Conservation (phyloP, 2,888 invertebrate genomes). For the Disparrhopalites patrizii region DNA sequence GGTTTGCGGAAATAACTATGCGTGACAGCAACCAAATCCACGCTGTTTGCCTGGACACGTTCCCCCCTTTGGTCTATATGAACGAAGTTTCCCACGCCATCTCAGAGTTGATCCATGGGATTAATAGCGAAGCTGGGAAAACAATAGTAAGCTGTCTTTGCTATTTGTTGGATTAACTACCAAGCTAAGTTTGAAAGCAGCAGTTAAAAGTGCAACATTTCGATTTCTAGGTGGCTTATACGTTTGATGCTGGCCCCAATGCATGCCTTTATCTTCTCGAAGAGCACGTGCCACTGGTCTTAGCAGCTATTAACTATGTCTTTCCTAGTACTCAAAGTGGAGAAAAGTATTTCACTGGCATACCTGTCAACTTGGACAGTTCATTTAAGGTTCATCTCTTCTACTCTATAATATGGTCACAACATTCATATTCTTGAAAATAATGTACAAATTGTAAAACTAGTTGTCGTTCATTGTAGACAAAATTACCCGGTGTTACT, state of each 20-base stretch:
- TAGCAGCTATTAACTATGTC: slow-evolving; percentile 64
- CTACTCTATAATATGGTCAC: background rate
- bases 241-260: slow-evolving; percentile 98
- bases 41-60: slow-evolving; percentile 87
- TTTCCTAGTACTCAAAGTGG: slow-evolving; percentile 61
- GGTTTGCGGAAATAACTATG: slow-evolving; percentile 92
- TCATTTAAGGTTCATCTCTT: background rate
- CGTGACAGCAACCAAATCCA: slow-evolving; percentile 97
- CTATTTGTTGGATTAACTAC: background rate
- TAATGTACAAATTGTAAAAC: background rate
- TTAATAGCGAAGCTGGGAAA: slow-evolving; percentile 66
- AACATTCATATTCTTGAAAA: background rate
- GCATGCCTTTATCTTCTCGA: slow-evolving; percentile 82
- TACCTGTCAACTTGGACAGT: slow-evolving; percentile 51
- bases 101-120: slow-evolving; percentile 72
- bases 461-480: background rate
- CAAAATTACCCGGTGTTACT: slow-evolving; percentile 40
- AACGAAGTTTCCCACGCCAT: slow-evolving; percentile 81
- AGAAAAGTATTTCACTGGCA: slow-evolving; percentile 58
- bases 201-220: background rate
- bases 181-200: background rate
- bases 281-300: slow-evolving; percentile 65
- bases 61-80: slow-evolving; percentile 90
- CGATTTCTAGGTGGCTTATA: slow-evolving; percentile 73
- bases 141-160: slow-evolving; percentile 56